These are phyloP conservation scores for Athene noctua DNA, from an alignment of 2,113 vertebrate species.

Conservation along the genomic window DNA sequence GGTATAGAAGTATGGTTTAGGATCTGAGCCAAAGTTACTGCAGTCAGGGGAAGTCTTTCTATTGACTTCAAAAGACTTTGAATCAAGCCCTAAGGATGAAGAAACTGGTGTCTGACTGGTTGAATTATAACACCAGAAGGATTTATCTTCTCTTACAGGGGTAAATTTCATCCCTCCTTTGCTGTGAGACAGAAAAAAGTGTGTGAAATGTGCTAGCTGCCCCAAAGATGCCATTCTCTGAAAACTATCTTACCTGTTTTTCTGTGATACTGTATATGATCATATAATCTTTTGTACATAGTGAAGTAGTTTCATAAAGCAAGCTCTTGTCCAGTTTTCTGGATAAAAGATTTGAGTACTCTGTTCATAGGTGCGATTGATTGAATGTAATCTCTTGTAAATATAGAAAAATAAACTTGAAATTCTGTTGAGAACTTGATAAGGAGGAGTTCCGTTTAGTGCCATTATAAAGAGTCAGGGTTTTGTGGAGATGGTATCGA, in stretches of 20 bases:
- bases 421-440: slow-evolving; percentile 32
- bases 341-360: not conserved
- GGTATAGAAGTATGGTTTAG: not conserved
- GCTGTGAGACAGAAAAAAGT: not conserved
- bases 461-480: not conserved
- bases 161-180: slow-evolving; percentile 21
- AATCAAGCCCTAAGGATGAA: slow-evolving; percentile 26
- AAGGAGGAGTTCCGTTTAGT: slow-evolving; percentile 25
- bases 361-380: not conserved
- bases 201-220: not conserved
- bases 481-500: slow-evolving; percentile 13
- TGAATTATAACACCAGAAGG: slow-evolving; percentile 38
- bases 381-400: slow-evolving; percentile 4
- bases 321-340: not conserved
- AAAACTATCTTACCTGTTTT: not conserved
- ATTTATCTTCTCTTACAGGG: slow-evolving; percentile 17
- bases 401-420: not conserved
- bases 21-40: slow-evolving; percentile 13
- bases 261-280: not conserved
- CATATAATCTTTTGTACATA: not conserved
- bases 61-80: slow-evolving; percentile 49
- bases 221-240: not conserved
- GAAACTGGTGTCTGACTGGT: slow-evolving; percentile 14
- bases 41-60: slow-evolving; percentile 23
- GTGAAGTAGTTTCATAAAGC: not conserved